These are phyloP conservation scores for Aphis craccivora DNA, from an alignment of 1,140 invertebrate species.

Conservation along the genomic window DNA sequence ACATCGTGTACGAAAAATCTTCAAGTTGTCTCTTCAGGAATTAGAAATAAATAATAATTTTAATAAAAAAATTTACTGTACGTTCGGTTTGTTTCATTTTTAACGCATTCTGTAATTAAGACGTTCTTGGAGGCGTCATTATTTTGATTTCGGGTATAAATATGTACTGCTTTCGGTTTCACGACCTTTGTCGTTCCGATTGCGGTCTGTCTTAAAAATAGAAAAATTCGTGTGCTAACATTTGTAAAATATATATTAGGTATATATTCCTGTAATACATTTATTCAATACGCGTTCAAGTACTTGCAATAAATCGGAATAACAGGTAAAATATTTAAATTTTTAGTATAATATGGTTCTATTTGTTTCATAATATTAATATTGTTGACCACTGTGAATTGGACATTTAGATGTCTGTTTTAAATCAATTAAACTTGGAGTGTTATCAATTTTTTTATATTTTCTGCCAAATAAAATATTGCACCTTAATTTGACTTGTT, in stretches of 20 bases:
- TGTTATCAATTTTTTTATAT: background rate
- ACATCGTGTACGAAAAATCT: background rate
- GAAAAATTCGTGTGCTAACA: background rate
- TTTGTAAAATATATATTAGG: background rate
- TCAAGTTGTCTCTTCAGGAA: background rate
- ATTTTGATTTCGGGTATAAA: background rate
- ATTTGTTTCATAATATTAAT: background rate
- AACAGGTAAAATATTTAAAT: background rate
- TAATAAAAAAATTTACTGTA: background rate
- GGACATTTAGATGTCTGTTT: background rate
- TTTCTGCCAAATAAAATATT: background rate
- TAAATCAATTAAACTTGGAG: background rate
- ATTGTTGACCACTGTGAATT: background rate
- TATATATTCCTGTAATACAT: background rate
- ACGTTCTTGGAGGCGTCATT: background rate
- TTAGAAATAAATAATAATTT: background rate
- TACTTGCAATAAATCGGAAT: background rate
- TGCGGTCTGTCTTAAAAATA: constrained; percentile 41
- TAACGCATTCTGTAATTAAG: background rate
- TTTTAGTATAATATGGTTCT: background rate
- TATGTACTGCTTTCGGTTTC: background rate
- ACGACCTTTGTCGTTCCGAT: constrained; percentile 35
- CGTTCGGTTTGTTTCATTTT: background rate
- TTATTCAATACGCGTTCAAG: constrained; percentile 1
- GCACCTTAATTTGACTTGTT: background rate